Percentiles rank a stretch among this genome's conserved stretches.
phyloP scores from a whole-genome alignment of 2,113 vertebrate species.

The Hemichromis elongatus region DNA sequence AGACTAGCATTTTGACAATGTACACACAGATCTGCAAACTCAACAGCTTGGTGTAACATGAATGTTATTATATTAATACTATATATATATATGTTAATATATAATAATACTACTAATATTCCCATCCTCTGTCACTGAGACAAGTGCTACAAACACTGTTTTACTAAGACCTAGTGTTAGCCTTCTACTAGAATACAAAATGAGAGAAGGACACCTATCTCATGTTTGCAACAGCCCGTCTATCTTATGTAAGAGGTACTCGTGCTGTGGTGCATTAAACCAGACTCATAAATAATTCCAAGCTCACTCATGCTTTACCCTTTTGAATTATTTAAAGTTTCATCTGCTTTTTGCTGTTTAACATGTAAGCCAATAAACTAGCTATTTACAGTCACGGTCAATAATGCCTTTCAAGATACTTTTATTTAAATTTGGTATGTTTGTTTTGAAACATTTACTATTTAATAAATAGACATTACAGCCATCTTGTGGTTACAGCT shows the following conservation, averaged over 20 bases:
- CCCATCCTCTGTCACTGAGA: not conserved
- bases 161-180: not conserved
- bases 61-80: not conserved
- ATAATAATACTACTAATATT: not conserved
- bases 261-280: not conserved
- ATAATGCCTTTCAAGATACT: not conserved
- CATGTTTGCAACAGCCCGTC: not conserved
- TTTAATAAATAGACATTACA: not conserved
- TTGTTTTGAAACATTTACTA: not conserved
- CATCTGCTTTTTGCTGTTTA: not conserved
- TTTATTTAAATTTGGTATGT: not conserved
- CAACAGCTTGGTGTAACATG: not conserved
- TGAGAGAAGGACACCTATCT: not conserved
- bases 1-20: no score
- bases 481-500: not conserved
- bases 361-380: not conserved
- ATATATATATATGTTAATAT: not conserved
- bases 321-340: not conserved
- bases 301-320: not conserved
- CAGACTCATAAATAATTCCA: constrained; percentile 7
- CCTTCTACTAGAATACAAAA: not conserved
- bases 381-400: not conserved
- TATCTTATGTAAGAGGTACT: not conserved
- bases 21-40: not conserved
- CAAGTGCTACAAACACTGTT: not conserved